Base-by-base conservation (phyloP, 2,888 invertebrate species). In the Perithous albicinctus region DNA sequence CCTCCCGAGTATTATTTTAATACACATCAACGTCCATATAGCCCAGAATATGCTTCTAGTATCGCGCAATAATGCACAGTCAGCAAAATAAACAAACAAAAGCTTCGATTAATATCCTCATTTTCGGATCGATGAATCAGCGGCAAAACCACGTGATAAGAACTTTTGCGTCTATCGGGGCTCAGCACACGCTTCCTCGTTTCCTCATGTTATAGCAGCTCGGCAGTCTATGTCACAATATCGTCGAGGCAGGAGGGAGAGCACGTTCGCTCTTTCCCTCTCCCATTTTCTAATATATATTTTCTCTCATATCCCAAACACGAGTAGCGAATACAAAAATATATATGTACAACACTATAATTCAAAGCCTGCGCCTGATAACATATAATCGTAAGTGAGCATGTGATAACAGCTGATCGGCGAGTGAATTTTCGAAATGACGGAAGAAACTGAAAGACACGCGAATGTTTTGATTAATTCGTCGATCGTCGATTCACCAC, bases 391-490 rank as follows among this genome's bases (percentile, higher is more conserved):
- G 46, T 20, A 10, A 38, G 20, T 1, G 43, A 77, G 29, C 18
- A 81, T 77, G 61, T 74, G 77, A 77, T 43, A 35, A n/a, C 35
- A 43, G 41, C 4, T 38, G 29, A 15, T 26, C 6, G 1, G 20
- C 23, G 23, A 51, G 20, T 51, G 51, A 8, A 10, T 51, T 51
- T 3, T 12, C 48, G 75, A 78, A 82, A 88, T 87, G 85, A 86
- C 85, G 35, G 79, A 86, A 29, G 79, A 86, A 29, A 61, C 75
- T 0, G 83, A 86, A 46, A 59, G 66, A 0, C 83, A 88, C 12
- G 70, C 81, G 0, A 88, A 87, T 38, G 85, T 85, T 10, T 61
- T 83, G 18, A 88, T 87, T 18, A 86, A 87, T 61, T 67, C 80
- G 12, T 82, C 70, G n/a, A 32, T 85, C 56, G 82, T 85, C 18